Conservation (phyloP, 2,888 invertebrate genomes). For the Patella depressa region DNA sequence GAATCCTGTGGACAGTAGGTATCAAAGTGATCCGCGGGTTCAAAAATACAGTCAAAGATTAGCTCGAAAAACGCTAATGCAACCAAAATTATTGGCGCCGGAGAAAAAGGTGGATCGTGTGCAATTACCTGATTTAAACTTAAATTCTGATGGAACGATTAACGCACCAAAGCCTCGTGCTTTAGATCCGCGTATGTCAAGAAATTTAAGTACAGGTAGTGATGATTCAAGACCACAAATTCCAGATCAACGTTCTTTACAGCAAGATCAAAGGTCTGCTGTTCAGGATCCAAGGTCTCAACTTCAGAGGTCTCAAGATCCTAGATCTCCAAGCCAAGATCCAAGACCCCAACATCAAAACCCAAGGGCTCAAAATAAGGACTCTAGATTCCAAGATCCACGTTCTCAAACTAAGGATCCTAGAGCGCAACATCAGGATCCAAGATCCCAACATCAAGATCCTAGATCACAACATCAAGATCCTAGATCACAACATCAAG, state of each 20-base stretch:
- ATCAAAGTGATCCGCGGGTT: constrained; percentile 58
- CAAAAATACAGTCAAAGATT: constrained; percentile 40
- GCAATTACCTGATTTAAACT: not conserved
- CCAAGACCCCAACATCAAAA: not conserved
- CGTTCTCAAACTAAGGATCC: not conserved
- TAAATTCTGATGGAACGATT: not conserved
- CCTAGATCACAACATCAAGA: not conserved
- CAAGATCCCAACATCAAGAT: not conserved
- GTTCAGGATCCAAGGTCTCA: not conserved
- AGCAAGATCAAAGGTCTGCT: not conserved
- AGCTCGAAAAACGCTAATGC: constrained; percentile 14
- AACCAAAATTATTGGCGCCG: not conserved
- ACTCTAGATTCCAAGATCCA: not conserved
- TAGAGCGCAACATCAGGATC: not conserved
- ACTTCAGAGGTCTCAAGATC: not conserved
- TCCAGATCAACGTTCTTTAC: not conserved
- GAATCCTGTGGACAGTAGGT: constrained; percentile 47
- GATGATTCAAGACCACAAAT: no score
- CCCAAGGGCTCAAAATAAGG: not conserved
- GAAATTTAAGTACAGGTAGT: no score
- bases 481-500: not conserved
- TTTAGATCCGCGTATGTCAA: not conserved
- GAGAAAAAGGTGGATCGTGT: not conserved
- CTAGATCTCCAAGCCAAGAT: not conserved
- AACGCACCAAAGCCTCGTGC: not conserved